A percentile compares a stretch with the other conserved stretches of the same genome.
Evolutionary conservation across 2,113 vertebrate genomes (phyloP).

Genomic region (Paramormyrops kingsleyae): DNA sequence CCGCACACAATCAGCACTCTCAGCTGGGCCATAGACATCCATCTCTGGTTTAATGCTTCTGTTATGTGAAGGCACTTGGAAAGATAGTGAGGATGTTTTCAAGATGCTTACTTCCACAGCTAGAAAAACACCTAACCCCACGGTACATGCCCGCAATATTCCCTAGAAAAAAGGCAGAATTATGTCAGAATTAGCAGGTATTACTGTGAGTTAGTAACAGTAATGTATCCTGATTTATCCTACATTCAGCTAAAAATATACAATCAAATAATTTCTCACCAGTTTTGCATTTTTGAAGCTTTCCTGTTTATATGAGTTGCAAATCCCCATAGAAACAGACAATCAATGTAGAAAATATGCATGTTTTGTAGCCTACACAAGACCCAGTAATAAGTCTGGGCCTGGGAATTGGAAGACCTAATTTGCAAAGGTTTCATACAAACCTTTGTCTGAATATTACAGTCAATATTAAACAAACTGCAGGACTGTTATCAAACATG

Average conservation of each 20-base stretch:
- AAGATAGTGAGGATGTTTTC: neutral
- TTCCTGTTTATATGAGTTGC: neutral
- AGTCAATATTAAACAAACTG: neutral
- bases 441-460: neutral
- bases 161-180: neutral
- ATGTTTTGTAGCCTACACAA: neutral
- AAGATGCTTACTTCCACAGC: neutral
- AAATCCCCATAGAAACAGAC: neutral
- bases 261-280: neutral
- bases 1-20: neutral
- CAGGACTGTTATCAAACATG: neutral
- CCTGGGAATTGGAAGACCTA: neutral
- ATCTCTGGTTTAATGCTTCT: neutral
- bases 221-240: neutral
- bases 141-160: too few species aligned
- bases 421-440: neutral
- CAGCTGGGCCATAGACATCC: neutral
- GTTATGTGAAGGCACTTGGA: neutral
- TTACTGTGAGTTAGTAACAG: neutral
- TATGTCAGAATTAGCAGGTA: neutral
- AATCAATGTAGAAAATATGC: neutral
- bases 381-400: neutral
- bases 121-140: neutral
- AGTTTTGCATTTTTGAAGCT: neutral
- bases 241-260: neutral